Conservation (phyloP, 2,797 vertebrate species). For the Dryobates pubescens region DNA sequence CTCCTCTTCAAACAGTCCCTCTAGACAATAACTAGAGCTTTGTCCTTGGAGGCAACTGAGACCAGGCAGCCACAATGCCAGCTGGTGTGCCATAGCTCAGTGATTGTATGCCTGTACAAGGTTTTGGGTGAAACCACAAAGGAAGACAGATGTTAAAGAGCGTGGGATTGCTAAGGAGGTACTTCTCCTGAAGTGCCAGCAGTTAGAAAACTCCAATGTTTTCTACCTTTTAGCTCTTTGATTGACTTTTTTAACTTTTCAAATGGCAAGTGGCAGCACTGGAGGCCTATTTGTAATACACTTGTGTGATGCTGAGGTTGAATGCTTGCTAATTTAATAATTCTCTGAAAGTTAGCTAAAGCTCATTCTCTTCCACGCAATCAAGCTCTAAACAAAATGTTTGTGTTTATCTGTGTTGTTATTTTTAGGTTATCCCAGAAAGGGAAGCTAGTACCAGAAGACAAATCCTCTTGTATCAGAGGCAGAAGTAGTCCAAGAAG, state of each 20-base stretch:
- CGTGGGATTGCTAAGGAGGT: background rate
- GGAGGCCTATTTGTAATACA: background rate
- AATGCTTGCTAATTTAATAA: background rate
- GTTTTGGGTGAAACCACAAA: background rate
- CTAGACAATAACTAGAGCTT: background rate
- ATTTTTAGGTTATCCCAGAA: background rate
- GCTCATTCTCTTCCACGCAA: background rate
- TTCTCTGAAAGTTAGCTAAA: background rate
- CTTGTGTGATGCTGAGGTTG: background rate
- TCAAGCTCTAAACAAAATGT: background rate
- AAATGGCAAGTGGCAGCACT: background rate
- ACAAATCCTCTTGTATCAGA: background rate
- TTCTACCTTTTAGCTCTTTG: background rate
- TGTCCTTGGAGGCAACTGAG: background rate
- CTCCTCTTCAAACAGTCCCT: background rate
- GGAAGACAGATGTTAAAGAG: background rate
- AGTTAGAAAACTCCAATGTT: background rate
- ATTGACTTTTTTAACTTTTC: background rate
- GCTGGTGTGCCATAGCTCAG: background rate
- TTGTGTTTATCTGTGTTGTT: background rate
- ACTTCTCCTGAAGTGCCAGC: background rate
- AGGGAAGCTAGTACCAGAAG: background rate
- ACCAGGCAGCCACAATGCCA: background rate
- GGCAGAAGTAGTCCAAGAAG: background rate
- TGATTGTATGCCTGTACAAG: background rate